Evolutionary conservation across 2,797 vertebrate species (phyloP), one percentile per base, ranked within the genome.

Genomic region (Rhodeus uyekii): DNA sequence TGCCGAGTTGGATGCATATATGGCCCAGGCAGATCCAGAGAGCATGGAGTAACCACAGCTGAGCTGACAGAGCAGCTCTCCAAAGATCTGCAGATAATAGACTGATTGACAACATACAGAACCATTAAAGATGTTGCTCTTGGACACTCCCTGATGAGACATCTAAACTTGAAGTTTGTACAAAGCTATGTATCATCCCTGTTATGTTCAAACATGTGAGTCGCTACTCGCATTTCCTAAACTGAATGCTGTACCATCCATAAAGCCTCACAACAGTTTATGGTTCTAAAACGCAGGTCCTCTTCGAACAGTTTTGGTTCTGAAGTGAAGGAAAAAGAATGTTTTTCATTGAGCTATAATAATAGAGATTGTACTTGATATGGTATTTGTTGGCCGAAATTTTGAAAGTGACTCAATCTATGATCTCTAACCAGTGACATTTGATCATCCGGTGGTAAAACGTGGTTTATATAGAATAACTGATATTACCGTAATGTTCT

Each of bases 1-100:
- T 1, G 98, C 98, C 0, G 98, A 99, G 90, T 93, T 99, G 89
- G 98, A 99, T 5, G 98, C 98, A 0, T 99, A 99, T 93, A 99
- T 99, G 98, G 96, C 98, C 9, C 97, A 99, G 87, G 97, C 98
- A 3, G 97, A 98, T 85, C 96, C 97, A 0, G 96, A 99, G 77
- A 91, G 94, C 1, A 94, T 97, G 85, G 98, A 98, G 88, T 99
- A 87, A 93, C n/a, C 34, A 18, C 39, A 27, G 22, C 44, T 8
- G 48, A 36, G 10, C 55, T 64, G 9, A 72, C 16, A 77, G 27
- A 3, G 39, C 22, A 64, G 67, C 58, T 46, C 46, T 44, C 29
- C 7, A 44, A 42, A 74, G 61, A 85, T 42, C 80, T 53, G 72
- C 61, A 42, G 8, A 58, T 34, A 60, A 81, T 53, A 65, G 82